phyloP scores from a whole-genome alignment of 2,797 vertebrate species.

The Rhinogobio ventralis region DNA sequence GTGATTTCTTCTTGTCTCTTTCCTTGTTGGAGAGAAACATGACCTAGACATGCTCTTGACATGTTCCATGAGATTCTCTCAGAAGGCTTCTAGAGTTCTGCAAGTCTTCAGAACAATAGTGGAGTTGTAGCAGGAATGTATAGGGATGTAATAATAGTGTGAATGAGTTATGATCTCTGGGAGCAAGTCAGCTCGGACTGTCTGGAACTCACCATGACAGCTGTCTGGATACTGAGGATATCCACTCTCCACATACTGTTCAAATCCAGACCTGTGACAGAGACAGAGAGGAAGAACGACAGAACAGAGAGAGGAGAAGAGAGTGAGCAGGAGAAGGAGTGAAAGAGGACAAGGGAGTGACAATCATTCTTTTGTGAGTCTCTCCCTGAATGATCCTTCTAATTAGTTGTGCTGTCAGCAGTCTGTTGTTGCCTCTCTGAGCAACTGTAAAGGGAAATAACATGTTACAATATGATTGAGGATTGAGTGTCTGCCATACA shows the following conservation, averaged over 20 bases:
- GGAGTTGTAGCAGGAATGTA: constrained; percentile 8
- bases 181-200: not conserved
- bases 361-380: constrained; percentile 59
- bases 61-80: not conserved
- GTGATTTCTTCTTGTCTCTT: not conserved
- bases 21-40: not conserved
- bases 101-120: not conserved
- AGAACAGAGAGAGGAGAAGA: constrained; percentile 48
- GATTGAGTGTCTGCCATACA: constrained; percentile 18
- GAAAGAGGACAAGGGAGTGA: constrained; percentile 55
- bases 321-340: constrained; percentile 56
- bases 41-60: not conserved
- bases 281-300: constrained; percentile 24
- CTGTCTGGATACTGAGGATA: constrained; percentile 73
- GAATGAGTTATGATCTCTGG: constrained; percentile 46
- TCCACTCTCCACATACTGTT: constrained; percentile 81
- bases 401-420: constrained; percentile 60
- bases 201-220: constrained; percentile 83
- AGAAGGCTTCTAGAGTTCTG: constrained; percentile 7
- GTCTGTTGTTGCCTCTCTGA: constrained; percentile 53
- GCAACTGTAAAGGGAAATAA: constrained; percentile 57
- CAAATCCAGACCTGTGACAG: constrained; percentile 78
- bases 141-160: constrained; percentile 41
- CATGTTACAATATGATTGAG: constrained; percentile 33
- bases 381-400: constrained; percentile 56